Conservation (phyloP, 2,113 vertebrate genomes). For the Oxyruncus cristatus region DNA sequence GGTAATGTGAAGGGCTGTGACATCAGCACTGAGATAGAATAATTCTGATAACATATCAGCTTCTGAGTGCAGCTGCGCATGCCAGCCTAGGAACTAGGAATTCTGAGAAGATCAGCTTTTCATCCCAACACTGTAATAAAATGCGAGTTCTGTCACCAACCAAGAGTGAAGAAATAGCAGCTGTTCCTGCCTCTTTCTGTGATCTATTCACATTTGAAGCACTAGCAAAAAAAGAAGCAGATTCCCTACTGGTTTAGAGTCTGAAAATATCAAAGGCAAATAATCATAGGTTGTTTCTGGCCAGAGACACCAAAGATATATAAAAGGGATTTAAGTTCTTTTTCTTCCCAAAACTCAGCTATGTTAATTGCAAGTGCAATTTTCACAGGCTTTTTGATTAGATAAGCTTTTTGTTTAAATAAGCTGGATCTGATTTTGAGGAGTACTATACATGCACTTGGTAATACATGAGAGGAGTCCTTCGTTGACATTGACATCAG, state of each 20-base stretch:
- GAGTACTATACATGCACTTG: background rate
- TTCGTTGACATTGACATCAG: background rate
- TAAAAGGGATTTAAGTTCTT: background rate
- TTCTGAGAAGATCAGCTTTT: slow-evolving; percentile 1
- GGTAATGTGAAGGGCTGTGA: background rate
- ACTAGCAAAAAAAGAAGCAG: background rate
- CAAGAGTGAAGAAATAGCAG: slow-evolving; percentile 25
- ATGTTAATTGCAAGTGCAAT: background rate
- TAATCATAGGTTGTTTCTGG: background rate
- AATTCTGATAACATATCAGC: background rate
- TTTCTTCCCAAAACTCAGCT: background rate
- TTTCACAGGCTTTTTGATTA: background rate
- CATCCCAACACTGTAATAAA: background rate
- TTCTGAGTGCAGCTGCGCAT: background rate
- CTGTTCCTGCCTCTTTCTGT: background rate
- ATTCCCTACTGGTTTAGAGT: background rate
- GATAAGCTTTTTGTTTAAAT: background rate
- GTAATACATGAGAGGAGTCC: background rate
- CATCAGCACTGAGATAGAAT: background rate
- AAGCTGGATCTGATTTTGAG: background rate
- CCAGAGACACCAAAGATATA: background rate
- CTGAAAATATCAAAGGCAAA: background rate
- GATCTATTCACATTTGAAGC: background rate
- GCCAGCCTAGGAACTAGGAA: background rate
- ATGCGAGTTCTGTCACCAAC: slow-evolving; percentile 12